Conservation (phyloP, 2,113 vertebrate genomes). For the Casuarius casuarius region DNA sequence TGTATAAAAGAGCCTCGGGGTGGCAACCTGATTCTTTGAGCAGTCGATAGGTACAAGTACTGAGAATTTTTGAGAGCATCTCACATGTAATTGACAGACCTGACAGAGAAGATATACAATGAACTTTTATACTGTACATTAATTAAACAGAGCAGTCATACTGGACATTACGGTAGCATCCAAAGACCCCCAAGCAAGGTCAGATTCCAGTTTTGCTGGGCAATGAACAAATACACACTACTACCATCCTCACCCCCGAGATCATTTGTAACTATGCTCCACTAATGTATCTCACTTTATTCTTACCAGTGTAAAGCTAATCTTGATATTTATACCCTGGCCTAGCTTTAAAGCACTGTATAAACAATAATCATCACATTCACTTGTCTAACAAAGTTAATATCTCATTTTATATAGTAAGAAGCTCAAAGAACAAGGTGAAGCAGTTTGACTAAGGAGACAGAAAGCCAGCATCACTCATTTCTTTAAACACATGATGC, state of each 20-base stretch:
- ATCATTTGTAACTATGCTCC: background rate
- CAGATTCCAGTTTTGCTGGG: background rate
- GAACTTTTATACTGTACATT: background rate
- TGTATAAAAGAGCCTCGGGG: background rate
- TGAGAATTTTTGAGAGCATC: background rate
- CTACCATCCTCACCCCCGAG: background rate
- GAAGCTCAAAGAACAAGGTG: constrained; percentile 58
- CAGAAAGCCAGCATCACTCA: constrained; percentile 44
- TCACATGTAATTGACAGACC: background rate
- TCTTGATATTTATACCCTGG: constrained; percentile 19
- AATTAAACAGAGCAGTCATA: background rate
- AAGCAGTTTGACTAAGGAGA: constrained; percentile 62
- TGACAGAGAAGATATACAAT: background rate
- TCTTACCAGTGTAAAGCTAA: background rate
- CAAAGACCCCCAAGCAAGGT: background rate
- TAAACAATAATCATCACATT: constrained; percentile 44
- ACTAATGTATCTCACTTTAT: background rate
- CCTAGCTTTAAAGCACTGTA: constrained; percentile 27
- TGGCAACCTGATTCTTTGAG: background rate
- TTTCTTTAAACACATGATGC: constrained; percentile 64
- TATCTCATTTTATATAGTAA: constrained; percentile 48
- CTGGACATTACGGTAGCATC: background rate
- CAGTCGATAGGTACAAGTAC: background rate
- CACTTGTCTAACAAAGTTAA: constrained; percentile 15
- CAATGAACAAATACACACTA: background rate